Conservation (phyloP, 1,140 invertebrate genomes). For the Bombus waltoni region DNA sequence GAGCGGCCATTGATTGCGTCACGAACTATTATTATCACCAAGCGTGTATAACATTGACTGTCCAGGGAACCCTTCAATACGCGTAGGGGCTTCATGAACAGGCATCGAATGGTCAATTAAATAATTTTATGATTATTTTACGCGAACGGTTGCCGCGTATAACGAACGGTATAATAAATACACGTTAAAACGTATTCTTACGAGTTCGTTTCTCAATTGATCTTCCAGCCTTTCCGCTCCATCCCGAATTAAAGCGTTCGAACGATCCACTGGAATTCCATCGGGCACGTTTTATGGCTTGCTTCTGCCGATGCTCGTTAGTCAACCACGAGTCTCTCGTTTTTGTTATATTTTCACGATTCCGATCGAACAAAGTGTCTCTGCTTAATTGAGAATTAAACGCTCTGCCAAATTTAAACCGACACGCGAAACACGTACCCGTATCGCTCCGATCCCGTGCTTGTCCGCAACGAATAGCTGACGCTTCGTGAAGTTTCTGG, state of each 20-base stretch:
- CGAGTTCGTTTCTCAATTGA: neutral
- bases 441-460: too few relatives aligned
- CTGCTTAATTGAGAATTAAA: too few relatives aligned
- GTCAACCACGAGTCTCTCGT: neutral
- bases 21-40: conserved; percentile 41
- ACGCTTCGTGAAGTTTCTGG: too few relatives aligned
- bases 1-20: conserved; percentile 41
- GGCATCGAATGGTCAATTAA: conserved; percentile 51
- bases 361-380: too few relatives aligned
- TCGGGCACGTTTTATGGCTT: conserved; percentile 45
- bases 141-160: conserved; percentile 36
- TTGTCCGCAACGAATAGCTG: too few relatives aligned
- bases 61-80: neutral
- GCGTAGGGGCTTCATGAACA: neutral
- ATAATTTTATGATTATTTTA: conserved; percentile 59
- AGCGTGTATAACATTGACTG: conserved; percentile 20
- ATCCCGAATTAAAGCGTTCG: conserved; percentile 11
- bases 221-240: neutral
- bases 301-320: neutral
- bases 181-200: conserved; percentile 34
- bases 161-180: conserved; percentile 50
- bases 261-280: conserved; percentile 37
- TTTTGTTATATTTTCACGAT: neutral
- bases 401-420: too few relatives aligned
- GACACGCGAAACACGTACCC: too few relatives aligned